Conservation (phyloP, 2,113 vertebrate genomes). For the Aleadryas rufinucha region DNA sequence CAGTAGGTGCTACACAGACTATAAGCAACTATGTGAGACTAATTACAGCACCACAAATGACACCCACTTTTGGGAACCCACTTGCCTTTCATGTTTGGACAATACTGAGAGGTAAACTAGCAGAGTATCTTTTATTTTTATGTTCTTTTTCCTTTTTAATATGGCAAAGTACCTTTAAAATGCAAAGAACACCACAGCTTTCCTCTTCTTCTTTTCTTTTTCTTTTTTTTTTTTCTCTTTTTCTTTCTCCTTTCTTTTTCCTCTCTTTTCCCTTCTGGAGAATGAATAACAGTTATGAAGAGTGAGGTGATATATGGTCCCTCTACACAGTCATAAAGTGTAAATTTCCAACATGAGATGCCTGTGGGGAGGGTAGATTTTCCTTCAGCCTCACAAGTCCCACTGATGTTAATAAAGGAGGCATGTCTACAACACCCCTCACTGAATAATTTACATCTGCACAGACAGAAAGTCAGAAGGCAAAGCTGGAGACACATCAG, state of each 20-base stretch:
- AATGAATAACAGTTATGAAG: conserved; percentile 21
- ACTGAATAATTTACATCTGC: conserved; percentile 57
- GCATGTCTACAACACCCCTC: conserved; percentile 37
- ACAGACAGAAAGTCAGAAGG: conserved; percentile 34
- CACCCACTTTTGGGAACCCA: not conserved
- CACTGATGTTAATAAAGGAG: conserved; percentile 47
- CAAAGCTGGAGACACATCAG: conserved; percentile 55
- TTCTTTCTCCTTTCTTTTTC: accelerated
- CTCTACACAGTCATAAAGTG: conserved; percentile 14
- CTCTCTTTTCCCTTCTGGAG: not conserved
- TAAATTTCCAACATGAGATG: conserved; percentile 25
- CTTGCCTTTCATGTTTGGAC: not conserved
- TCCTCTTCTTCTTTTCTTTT: not conserved
- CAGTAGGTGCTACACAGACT: not conserved
- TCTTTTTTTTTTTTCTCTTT: not conserved
- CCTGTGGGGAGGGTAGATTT: conserved; percentile 19
- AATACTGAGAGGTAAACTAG: not conserved
- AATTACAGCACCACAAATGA: not conserved
- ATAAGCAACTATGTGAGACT: not conserved
- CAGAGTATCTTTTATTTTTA: not conserved
- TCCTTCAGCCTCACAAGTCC: conserved; percentile 37
- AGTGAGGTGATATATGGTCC: conserved; percentile 9
- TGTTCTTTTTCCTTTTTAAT: not conserved
- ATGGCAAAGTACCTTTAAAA: not conserved
- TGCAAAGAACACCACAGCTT: not conserved